Evolutionary conservation across 1,140 invertebrate genomes (phyloP), one percentile per base, ranked within the genome.

Genomic region (Achatina immaculata): DNA sequence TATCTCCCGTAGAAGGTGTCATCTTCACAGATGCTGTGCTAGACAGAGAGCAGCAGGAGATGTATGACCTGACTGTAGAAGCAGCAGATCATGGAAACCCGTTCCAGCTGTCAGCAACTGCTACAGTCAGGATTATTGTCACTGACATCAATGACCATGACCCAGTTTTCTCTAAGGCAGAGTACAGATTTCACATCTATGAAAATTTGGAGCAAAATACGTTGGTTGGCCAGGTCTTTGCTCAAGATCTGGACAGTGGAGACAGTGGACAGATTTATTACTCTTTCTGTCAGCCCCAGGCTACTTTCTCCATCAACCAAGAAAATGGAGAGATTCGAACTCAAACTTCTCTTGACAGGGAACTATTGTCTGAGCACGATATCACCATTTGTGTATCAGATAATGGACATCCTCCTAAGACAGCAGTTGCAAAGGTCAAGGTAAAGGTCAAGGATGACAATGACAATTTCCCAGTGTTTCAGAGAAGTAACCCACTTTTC

Each of bases 401-500:
- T 91, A 94, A 95, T 88, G 97, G 97, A 0, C 93, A 92, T 1
- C 95, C 96, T 0, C 94, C 95, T 0, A 93, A 94, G 75, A 94
- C 94, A 77, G 93, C 94, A 92, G 95, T 82, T 36, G 94, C 82
- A 31, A 95, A 6, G 91, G 98, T 69, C 93, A 94, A 83, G 93
- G 92, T 98, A 0, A 92, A 93, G 79, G 94, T 98, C 0, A 89
- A 96, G 3, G 97, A 98, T 90, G 94, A 96, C 4, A 98, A 98
- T 90, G 97, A 98, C 91, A 98, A 98, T 91, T 95, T 36, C 94
- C 89, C 89, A 7, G 73, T 96, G 82, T 97, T 97, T 51, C 97
- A 95, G 82, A 85, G 81, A 82, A 81, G 68, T 51, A 40, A 82
- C 68, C 62, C 81, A 38, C 78, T 84, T n/a, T 71, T 36, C 0